Conservation (phyloP, 2,113 vertebrate genomes). For the Chlamydotis undulata region DNA sequence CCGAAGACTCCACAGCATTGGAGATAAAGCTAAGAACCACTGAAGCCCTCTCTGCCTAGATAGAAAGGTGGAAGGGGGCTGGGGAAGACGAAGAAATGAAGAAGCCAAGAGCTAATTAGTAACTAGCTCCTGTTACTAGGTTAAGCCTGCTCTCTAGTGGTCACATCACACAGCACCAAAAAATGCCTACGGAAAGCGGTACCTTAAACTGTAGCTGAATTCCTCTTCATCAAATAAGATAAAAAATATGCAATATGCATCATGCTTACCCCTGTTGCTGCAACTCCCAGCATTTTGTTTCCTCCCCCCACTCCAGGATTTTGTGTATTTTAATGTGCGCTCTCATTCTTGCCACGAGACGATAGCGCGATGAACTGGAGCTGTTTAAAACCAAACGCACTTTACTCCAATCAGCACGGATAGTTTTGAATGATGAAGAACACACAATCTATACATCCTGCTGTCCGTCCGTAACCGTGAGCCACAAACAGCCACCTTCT, state of each 20-base stretch:
- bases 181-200: background rate
- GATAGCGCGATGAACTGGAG: background rate
- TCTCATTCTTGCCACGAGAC: background rate
- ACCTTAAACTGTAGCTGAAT: background rate
- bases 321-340: background rate
- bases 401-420: background rate
- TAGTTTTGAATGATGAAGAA: background rate
- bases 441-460: rapidly evolving
- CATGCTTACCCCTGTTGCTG: background rate
- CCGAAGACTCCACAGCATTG: slow-evolving; percentile 77
- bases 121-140: slow-evolving; percentile 60
- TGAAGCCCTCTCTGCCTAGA: slow-evolving; percentile 49
- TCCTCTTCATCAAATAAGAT: background rate
- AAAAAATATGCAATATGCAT: background rate
- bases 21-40: slow-evolving; percentile 68
- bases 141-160: slow-evolving; percentile 78
- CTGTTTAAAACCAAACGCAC: background rate
- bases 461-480: background rate
- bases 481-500: background rate
- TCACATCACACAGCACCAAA: background rate
- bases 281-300: background rate
- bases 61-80: slow-evolving; percentile 16
- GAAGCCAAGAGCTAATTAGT: slow-evolving; percentile 51
- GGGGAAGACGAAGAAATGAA: slow-evolving; percentile 29
- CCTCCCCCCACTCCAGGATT: background rate